Percentiles rank a stretch among this genome's conserved stretches.
Evolutionary conservation across 2,113 vertebrate species (phyloP).

Genomic region (Poeciliopsis prolifica): DNA sequence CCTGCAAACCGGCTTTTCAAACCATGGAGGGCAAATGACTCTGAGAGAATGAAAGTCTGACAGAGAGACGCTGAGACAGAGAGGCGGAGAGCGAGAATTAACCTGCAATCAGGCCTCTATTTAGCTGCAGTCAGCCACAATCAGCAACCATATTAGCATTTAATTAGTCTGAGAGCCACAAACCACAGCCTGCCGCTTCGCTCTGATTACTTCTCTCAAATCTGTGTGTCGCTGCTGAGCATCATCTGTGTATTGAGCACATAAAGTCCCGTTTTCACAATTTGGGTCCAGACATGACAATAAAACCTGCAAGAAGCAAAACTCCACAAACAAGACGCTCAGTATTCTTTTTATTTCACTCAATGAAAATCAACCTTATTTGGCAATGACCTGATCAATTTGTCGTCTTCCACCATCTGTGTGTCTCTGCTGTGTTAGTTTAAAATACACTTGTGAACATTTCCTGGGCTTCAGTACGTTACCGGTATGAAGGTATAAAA

Average conservation of each 20-base stretch:
- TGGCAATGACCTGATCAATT: not conserved
- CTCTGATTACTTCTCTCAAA: constrained; percentile 54
- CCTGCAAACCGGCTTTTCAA: constrained; percentile 32
- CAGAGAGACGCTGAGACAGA: constrained; percentile 33
- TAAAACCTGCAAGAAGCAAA: not conserved
- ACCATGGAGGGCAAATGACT: not conserved
- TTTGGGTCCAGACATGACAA: not conserved
- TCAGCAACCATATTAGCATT: constrained; percentile 66
- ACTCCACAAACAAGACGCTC: no score
- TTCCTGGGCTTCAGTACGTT: no score
- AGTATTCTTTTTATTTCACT: no score
- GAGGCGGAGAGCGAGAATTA: constrained; percentile 53
- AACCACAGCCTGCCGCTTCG: constrained; percentile 50
- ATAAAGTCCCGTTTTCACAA: not conserved
- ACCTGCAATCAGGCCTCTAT: constrained; percentile 67
- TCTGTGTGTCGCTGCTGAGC: constrained; percentile 1
- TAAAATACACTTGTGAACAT: no score
- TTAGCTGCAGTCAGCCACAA: constrained; percentile 67
- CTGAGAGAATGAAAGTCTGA: constrained; percentile 2
- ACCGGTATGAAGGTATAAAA: no score
- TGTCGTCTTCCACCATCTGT: not conserved
- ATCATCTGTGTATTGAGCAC: not conserved
- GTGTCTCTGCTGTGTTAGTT: not conserved
- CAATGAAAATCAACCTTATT: not conserved
- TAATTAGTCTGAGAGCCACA: constrained; percentile 64